Percentiles rank a stretch among this genome's conserved stretches.
Evolutionary conservation across 2,113 vertebrate species (phyloP).

Genomic region (Seriola aureovittata): DNA sequence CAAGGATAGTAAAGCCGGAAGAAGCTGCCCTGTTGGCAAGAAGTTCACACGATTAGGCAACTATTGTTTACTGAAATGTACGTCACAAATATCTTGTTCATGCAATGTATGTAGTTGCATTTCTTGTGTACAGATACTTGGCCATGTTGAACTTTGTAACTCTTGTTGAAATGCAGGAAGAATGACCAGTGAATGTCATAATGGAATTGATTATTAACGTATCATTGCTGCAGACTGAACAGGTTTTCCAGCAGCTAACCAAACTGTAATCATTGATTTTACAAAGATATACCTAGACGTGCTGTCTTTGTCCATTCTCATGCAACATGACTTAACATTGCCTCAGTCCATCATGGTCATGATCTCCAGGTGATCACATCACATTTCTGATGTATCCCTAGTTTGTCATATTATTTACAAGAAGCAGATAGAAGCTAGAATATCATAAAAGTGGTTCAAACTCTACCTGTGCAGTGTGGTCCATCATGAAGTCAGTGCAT

Average conservation of each 20-base stretch:
- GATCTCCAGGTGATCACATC: not conserved
- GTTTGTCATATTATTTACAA: not conserved
- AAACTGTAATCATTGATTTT: not conserved
- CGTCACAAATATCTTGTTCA: not conserved
- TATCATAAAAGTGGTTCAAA: not conserved
- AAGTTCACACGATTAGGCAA: not conserved
- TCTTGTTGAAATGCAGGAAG: too few species aligned
- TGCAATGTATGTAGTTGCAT: not conserved
- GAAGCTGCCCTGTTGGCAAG: conserved; percentile 88
- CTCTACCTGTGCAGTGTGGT: conserved; percentile 86
- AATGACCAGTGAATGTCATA: not conserved
- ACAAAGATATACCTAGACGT: not conserved
- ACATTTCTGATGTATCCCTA: not conserved
- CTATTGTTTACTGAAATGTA: not conserved
- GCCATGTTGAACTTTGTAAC: not conserved
- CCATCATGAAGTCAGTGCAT: conserved; percentile 93
- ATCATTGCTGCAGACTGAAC: not conserved
- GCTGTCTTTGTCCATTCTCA: not conserved
- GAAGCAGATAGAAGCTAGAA: too few species aligned
- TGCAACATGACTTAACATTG: not conserved
- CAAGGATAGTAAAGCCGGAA: conserved; percentile 95
- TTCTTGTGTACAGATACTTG: not conserved
- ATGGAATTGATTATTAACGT: too few species aligned
- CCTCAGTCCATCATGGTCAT: not conserved
- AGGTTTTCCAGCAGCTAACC: not conserved